Conservation (phyloP, 2,113 vertebrate genomes). For the Mirza zaza region DNA sequence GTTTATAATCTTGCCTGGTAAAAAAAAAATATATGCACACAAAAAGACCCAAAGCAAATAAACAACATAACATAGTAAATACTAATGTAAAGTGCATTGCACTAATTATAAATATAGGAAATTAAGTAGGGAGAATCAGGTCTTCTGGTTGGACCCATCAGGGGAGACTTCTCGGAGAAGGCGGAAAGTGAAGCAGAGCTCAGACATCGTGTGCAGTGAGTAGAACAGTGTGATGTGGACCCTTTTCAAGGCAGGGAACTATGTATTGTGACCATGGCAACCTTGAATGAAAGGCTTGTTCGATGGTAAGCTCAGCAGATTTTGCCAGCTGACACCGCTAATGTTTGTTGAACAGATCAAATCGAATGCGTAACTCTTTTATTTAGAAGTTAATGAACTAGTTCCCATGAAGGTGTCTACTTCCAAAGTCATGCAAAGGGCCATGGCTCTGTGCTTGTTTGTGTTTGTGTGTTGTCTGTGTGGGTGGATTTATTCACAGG, state of each 20-base stretch:
- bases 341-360: neutral
- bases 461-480: neutral
- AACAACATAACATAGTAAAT: neutral
- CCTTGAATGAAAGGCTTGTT: neutral
- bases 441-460: neutral
- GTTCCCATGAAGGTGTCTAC: neutral
- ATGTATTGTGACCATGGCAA: neutral
- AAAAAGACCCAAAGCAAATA: neutral
- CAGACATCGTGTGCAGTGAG: neutral
- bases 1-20: neutral
- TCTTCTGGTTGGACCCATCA: neutral
- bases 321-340: neutral
- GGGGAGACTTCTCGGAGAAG: neutral
- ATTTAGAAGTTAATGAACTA: neutral
- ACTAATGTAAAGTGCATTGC: neutral
- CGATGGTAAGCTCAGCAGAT: neutral
- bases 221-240: fast-evolving
- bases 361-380: neutral
- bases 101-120: neutral
- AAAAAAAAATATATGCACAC: neutral
- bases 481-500: neutral
- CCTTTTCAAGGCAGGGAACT: neutral
- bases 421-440: neutral
- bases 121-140: neutral
- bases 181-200: neutral